Base-by-base conservation (phyloP, 2,113 vertebrate genomes). In the Mastomys coucha region DNA sequence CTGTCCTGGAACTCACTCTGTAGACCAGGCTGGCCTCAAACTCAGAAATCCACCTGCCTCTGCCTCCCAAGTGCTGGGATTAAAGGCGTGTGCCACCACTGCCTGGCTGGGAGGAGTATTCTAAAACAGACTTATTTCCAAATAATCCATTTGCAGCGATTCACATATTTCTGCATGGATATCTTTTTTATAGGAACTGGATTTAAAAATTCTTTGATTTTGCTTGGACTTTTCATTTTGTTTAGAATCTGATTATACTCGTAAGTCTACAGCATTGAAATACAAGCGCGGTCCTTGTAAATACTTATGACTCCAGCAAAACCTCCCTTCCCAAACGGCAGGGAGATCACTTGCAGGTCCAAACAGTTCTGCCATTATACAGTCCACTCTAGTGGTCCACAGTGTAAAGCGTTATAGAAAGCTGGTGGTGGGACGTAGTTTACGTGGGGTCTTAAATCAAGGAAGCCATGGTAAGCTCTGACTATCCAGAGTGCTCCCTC, bases 361-460 rank as follows among this genome's bases (percentile, higher is more conserved):
- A 96, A 65, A 84, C 2, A 20, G 17, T 58, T 63, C 88, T 87
- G 6, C 89, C 17, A 28, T 90, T 88, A 33, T 8, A 39, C 28
- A 70, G 49, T 93, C 80, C 60, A 88, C 36, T 84, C 51, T 11
- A 92, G n/a, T 36, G 39, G 42, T n/a, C 89, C 81, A 76, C 20
- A 82, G 24, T 39, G 19, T 78, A 80, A 76, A 93, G 42, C 88
- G 51, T 89, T 91, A 53, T 42, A 49, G 89, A 72, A 89, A 56
- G 42, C 9, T 76, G 76, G 5, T 90, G 28, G 28, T 11, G 26
- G 65, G 28, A 31, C 13, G 0, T 67, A 31, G 28, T 67, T 12
- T 67, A 5, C 13, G 65, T 67, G 63, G 80, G 53, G n/a, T 88
- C 94, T 95, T 93, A 60, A 89, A 93, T 95, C 33, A 69, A 91